Evolutionary conservation across 2,797 vertebrate species (phyloP).

Genomic region (Lutjanus campechanus): DNA sequence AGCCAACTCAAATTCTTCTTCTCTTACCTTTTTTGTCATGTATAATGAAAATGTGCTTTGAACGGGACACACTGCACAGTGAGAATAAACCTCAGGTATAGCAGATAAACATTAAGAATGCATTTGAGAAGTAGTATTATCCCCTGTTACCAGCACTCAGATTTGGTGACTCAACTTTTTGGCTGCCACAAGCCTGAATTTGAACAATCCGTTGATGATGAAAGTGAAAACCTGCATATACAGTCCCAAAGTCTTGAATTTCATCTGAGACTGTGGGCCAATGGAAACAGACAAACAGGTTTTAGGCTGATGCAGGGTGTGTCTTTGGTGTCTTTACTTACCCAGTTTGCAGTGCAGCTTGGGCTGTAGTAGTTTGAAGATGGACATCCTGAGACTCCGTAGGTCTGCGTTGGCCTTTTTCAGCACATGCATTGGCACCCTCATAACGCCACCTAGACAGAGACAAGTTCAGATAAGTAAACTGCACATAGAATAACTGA

Average conservation of each 20-base stretch:
- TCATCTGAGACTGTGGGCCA: not conserved
- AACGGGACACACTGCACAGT: not conserved
- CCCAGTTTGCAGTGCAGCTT: constrained; percentile 89
- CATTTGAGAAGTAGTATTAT: not conserved
- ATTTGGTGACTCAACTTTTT: not conserved
- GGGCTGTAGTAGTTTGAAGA: constrained; percentile 88
- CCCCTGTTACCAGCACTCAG: no score
- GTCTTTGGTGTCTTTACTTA: constrained; percentile 72
- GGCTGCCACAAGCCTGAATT: not conserved
- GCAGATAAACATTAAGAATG: not conserved
- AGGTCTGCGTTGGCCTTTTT: constrained; percentile 84
- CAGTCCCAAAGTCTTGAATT: not conserved
- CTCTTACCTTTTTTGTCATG: not conserved
- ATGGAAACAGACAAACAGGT: not conserved
- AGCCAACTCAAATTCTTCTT: not conserved
- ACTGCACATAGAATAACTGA: not conserved
- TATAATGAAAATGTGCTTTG: not conserved
- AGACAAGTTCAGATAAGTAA: constrained; percentile 31
- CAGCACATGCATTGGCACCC: constrained; percentile 77
- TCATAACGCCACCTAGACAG: constrained; percentile 62
- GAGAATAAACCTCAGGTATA: not conserved
- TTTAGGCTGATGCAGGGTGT: not conserved
- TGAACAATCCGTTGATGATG: not conserved
- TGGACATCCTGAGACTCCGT: constrained; percentile 83
- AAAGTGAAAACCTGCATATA: not conserved